A percentile compares a stretch with the other conserved stretches of the same genome.
These are phyloP conservation scores for Charina bottae DNA, from an alignment of 2,113 vertebrate species.

Conservation along the genomic window DNA sequence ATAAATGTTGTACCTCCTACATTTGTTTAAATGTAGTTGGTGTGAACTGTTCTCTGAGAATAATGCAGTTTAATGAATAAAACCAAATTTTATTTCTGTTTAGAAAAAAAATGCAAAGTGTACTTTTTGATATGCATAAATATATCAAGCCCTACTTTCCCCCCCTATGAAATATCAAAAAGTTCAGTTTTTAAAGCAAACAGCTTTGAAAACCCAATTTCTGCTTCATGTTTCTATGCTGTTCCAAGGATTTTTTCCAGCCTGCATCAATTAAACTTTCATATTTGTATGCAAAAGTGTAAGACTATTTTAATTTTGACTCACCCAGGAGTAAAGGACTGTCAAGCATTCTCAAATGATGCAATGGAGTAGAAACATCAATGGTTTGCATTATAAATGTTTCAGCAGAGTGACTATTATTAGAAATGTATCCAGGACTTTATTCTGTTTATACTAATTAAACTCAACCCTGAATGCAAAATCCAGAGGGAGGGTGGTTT, in stretches of 20 bases:
- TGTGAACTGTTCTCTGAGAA: background rate
- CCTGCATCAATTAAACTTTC: background rate
- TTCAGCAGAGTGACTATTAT: constrained; percentile 8
- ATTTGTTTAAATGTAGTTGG: constrained; percentile 2
- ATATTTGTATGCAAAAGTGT: constrained; percentile 6
- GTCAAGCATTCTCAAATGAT: background rate
- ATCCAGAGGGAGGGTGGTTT: background rate
- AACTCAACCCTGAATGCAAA: background rate
- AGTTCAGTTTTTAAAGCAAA: constrained; percentile 46
- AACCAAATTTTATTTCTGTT: background rate
- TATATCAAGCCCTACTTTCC: constrained; percentile 14
- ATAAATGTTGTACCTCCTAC: background rate
- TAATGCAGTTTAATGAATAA: constrained; percentile 20
- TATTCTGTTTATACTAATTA: background rate
- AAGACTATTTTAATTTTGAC: background rate
- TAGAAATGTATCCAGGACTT: background rate
- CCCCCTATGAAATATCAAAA: constrained; percentile 23
- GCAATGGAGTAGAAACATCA: background rate
- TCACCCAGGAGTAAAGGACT: background rate
- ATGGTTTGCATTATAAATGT: background rate
- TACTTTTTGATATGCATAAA: constrained; percentile 6
- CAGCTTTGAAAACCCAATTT: constrained; percentile 45
- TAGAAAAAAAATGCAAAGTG: constrained; percentile 1
- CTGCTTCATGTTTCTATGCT: background rate
- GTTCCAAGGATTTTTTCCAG: background rate